These are phyloP conservation scores for Biston stratarius DNA, from an alignment of 2,888 invertebrate genomes.

Conservation along the genomic window DNA sequence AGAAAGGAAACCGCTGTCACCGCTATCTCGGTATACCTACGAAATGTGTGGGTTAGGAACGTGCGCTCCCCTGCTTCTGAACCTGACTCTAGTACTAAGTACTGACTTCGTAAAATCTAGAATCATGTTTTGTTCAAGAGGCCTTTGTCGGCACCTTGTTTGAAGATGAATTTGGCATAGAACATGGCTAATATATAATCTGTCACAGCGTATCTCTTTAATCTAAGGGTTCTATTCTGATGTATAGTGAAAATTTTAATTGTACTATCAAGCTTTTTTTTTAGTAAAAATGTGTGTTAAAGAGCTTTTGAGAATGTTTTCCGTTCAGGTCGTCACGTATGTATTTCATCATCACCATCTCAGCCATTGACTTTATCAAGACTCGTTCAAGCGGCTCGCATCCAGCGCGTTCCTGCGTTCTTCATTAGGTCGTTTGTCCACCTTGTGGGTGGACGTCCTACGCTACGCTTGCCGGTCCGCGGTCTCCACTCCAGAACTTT, in stretches of 20 bases:
- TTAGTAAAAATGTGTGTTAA: no score
- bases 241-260: not conserved
- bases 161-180: conserved; percentile 15
- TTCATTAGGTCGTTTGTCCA: no score
- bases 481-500: no score
- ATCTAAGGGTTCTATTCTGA: not conserved
- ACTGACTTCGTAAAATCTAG: conserved; percentile 12
- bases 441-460: no score
- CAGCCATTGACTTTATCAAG: no score
- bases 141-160: conserved; percentile 26
- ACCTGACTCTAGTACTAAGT: conserved; percentile 23
- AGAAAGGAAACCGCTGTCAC: conserved; percentile 37
- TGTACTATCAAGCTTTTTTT: not conserved
- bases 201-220: not conserved
- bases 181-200: not conserved
- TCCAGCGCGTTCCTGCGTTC: no score
- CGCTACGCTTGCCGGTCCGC: no score
- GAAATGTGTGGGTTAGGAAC: conserved; percentile 20
- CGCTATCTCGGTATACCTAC: conserved; percentile 14
- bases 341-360: no score
- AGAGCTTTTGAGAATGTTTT: no score
- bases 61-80: conserved; percentile 8
- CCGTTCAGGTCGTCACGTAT: no score
- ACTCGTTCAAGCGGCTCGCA: no score
- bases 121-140: not conserved